Evolutionary conservation across 2,888 invertebrate genomes (phyloP), one percentile per base, ranked within the genome.

Genomic region (Agrotis segetum): DNA sequence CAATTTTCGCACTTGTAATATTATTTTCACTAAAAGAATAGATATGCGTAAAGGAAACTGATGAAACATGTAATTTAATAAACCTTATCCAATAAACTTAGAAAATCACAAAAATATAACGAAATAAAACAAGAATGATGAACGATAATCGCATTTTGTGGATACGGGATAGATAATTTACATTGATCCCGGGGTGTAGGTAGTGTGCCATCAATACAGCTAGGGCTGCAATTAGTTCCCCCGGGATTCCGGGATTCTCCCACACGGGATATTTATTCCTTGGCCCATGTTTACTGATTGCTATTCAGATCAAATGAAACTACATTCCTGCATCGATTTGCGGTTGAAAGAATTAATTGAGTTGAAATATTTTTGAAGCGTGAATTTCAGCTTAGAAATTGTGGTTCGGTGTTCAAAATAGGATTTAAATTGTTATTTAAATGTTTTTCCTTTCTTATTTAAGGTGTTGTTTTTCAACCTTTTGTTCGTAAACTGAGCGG

Each of bases 151-250:
- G 88, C 83, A 84, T 91, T 89, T 88, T 91, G 91, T 87, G 92
- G 92, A 91, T 89, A 86, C 87, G 85, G 86, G 87, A 86, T 87
- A 90, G 91, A 93, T 93, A 95, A 94, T 95, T 94, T 94, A 94
- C 92, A 93, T 91, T 93, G 93, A 95, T 94, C 92, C 92, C 87
- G 84, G 78, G 62, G 79, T 84, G 86, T 88, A 86, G 89, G 91
- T 92, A 90, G 92, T 90, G 90, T 83, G 91, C 93, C 94, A 96
- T 96, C 94, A 95, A 95, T 96, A 95, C 89, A 83, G 92, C 86
- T 91, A 92, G 94, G 93, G 91, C 90, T 89, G 94, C 95, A 94
- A 96, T 96, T 96, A 96, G 95, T 96, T 94, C 90, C 88, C 89
- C 74, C 84, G 90, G 90, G 91, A 83, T 88, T 83, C 74, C 84